These are phyloP conservation scores for Noctua janthina DNA, from an alignment of 2,888 invertebrate species.

Conservation along the genomic window DNA sequence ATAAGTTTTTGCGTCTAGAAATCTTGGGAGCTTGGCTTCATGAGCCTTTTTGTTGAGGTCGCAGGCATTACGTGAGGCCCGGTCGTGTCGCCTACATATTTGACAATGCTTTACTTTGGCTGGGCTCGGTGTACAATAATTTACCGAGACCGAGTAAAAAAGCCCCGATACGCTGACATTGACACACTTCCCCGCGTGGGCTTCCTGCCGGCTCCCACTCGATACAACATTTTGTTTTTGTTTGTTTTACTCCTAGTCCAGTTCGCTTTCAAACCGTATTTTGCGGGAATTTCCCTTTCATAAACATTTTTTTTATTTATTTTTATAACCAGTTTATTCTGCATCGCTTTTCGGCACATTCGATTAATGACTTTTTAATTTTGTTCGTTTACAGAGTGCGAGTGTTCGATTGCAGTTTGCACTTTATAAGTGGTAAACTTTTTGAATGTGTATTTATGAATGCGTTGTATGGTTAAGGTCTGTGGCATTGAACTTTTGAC, in stretches of 20 bases:
- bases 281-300: conserved; percentile 73
- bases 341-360: conserved; percentile 68
- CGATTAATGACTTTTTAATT: conserved; percentile 67
- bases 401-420: conserved; percentile 64
- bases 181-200: conserved; percentile 84
- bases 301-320: conserved; percentile 65
- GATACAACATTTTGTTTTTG: conserved; percentile 77
- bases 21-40: conserved; percentile 48
- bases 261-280: conserved; percentile 75
- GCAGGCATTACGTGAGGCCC: conserved; percentile 51
- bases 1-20: conserved; percentile 50
- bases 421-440: conserved; percentile 59
- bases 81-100: conserved; percentile 53
- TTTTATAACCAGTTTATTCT: conserved; percentile 73
- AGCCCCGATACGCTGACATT: conserved; percentile 84
- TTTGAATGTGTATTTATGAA: conserved; percentile 47
- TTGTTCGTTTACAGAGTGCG: conserved; percentile 59
- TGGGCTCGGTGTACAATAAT: conserved; percentile 66
- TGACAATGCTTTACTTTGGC: conserved; percentile 51
- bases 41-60: conserved; percentile 61
- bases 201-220: conserved; percentile 78
- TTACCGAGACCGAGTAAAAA: conserved; percentile 74
- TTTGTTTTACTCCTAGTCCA: conserved; percentile 74
- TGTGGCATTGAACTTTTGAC: conserved; percentile 65
- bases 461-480: conserved; percentile 27